phyloP scores from a whole-genome alignment of 2,113 vertebrate species.

The Phycodurus eques region DNA sequence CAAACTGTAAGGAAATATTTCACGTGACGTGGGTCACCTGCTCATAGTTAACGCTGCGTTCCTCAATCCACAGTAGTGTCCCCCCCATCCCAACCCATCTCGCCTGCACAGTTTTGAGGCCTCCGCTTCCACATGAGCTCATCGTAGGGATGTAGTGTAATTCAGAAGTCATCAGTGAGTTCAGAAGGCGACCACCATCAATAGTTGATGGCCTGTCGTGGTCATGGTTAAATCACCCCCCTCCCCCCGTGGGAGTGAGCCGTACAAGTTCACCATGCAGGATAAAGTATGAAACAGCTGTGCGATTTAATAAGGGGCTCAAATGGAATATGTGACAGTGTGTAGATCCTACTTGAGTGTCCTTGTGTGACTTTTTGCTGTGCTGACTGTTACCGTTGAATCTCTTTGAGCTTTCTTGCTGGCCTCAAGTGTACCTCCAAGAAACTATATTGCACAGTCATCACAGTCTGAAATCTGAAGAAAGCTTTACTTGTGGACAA shows the following conservation, averaged over 20 bases:
- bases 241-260: neutral
- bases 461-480: neutral
- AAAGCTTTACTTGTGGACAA: neutral
- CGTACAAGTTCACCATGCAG: neutral
- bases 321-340: conserved; percentile 14
- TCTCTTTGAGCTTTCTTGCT: neutral
- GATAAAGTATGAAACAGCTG: neutral
- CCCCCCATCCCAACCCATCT: neutral
- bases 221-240: conserved; percentile 10
- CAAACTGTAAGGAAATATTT: conserved; percentile 8
- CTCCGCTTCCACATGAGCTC: conserved; percentile 50
- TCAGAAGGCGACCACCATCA: conserved; percentile 41
- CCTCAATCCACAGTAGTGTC: conserved; percentile 37
- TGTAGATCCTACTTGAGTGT: neutral
- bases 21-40: conserved; percentile 38
- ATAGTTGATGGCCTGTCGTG: conserved; percentile 35
- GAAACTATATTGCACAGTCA: neutral
- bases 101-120: conserved; percentile 11
- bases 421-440: neutral
- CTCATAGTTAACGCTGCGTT: conserved; percentile 35
- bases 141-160: conserved; percentile 27
- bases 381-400: neutral
- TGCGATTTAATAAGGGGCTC: neutral
- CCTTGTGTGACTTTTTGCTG: neutral
- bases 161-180: conserved; percentile 35